Base-by-base conservation (phyloP, 2,113 vertebrate species). In the Leucosticte australis region DNA sequence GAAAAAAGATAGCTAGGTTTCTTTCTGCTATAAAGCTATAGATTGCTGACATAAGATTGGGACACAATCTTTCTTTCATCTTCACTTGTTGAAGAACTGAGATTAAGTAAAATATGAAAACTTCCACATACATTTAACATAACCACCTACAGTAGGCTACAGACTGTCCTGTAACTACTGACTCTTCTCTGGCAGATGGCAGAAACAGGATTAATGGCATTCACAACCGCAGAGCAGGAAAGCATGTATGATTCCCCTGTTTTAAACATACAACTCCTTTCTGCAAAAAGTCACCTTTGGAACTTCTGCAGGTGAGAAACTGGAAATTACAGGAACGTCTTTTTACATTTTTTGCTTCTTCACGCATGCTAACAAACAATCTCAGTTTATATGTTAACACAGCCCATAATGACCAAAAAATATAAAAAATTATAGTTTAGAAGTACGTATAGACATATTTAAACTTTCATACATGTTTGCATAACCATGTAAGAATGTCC, bases 251-350 rank as follows among this genome's bases (percentile, higher is more conserved):
- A 30, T 28, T 82, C 33, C 46, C 41, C 21, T 15, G 3, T 44
- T 83, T 67, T 21, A 81, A 87, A 70, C 21, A 35, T 3, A 24
- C 18, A 75, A 47, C 15, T 85, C 83, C 28, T 44, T 78, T 53
- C 46, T 73, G 41, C 1, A 84, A 49, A 15, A 63, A 18, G 41
- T 41, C 0, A 6, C 3, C 24, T 52, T 35, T n/a, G 26, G 52
- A 82, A 79, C 82, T 94, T 50, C 70, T 64, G n/a, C 26, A 78
- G 56, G 33, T 35, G 10, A 93, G 24, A 88, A 90, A 52, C 8
- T 6, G 42, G 27, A 78, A 41, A 67, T 84, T n/a, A 67, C 27
- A 76, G 28, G 10, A 87, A 44, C 1, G 2, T 15, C 30, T 65
- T 64, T 31, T 68, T 18, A 37, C 3, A 33, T 39, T 63, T 88